Evolutionary conservation across 1,140 invertebrate genomes (phyloP).

Genomic region (Drosophila eugracilis): DNA sequence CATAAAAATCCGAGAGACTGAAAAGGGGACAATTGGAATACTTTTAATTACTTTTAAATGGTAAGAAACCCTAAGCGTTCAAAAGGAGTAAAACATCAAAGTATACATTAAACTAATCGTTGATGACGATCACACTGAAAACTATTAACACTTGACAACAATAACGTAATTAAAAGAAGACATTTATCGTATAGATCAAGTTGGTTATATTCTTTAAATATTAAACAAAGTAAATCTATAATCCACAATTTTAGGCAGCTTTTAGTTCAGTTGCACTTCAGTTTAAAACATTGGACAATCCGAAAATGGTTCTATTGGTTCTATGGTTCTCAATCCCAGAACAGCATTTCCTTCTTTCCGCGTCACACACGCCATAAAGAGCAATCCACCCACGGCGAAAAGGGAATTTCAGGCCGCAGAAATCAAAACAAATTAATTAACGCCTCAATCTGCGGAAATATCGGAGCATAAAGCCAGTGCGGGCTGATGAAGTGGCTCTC

Average conservation of each 20-base stretch:
- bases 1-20: slow-evolving; percentile 54
- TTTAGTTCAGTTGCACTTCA: no score
- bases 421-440: slow-evolving; percentile 78
- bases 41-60: slow-evolving; percentile 53
- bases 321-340: background rate
- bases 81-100: background rate
- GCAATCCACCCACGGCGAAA: slow-evolving; percentile 8
- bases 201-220: no score
- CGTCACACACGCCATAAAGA: background rate
- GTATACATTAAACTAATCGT: no score
- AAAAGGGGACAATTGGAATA: slow-evolving; percentile 65
- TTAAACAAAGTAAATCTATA: no score
- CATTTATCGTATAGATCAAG: no score
- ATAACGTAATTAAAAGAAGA: no score
- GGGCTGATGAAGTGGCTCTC: slow-evolving; percentile 7
- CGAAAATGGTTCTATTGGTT: no score
- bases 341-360: background rate
- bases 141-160: no score
- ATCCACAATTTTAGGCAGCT: no score
- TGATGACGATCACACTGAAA: no score
- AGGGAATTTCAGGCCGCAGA: slow-evolving; percentile 27
- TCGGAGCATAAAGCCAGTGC: background rate
- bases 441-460: slow-evolving; percentile 36
- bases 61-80: no score
- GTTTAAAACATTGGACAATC: no score